Evolutionary conservation across 2,888 invertebrate genomes (phyloP).

Genomic region (Ametastegia equiseti): DNA sequence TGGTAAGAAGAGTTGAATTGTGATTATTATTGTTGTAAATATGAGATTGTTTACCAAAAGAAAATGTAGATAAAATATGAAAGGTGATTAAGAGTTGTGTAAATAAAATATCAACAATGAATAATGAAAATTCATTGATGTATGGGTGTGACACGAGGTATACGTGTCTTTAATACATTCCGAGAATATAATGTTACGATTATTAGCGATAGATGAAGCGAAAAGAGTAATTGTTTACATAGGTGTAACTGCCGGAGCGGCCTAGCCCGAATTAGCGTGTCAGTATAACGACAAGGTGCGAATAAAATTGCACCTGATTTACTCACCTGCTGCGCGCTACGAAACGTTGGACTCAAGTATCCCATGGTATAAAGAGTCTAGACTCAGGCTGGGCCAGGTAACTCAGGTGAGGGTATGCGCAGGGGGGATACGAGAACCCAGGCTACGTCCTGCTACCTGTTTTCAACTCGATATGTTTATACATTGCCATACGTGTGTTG

Average conservation of each 20-base stretch:
- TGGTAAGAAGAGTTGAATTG: not conserved
- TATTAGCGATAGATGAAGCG: not conserved
- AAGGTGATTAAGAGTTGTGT: not conserved
- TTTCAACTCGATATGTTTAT: not conserved
- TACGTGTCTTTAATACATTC: not conserved
- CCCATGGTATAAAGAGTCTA: conserved; percentile 57
- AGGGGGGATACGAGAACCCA: conserved; percentile 14
- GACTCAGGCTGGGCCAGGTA: conserved; percentile 33
- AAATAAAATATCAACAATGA: not conserved
- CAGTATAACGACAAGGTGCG: not conserved
- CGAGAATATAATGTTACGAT: not conserved
- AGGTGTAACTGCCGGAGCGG: not conserved
- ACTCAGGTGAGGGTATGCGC: conserved; percentile 23
- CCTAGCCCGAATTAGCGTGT: conserved; percentile 9
- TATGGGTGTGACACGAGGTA: conserved; percentile 42
- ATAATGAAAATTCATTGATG: not conserved
- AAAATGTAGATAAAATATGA: not conserved
- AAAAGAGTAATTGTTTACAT: conserved; percentile 3
- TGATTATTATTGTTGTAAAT: not conserved
- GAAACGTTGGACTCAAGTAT: conserved; percentile 60
- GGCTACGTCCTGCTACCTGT: conserved; percentile 27
- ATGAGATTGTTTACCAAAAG: not conserved
- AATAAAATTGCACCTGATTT: not conserved
- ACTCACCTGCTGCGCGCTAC: conserved; percentile 63
- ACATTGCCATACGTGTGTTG: not conserved